These are phyloP conservation scores for Apamea monoglypha DNA, from an alignment of 2,888 invertebrate species.

Conservation along the genomic window DNA sequence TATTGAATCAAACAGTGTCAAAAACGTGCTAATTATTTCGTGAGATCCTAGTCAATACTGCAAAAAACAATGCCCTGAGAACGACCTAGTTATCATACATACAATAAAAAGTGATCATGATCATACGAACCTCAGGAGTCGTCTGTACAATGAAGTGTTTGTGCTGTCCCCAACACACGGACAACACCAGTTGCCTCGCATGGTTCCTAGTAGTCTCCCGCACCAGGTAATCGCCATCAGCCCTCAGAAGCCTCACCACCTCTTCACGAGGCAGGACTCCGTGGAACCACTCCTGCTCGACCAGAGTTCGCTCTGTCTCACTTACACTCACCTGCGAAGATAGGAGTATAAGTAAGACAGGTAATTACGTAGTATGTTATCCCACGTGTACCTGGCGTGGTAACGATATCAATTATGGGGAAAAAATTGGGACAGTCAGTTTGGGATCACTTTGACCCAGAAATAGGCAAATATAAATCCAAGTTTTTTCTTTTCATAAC, in stretches of 20 bases:
- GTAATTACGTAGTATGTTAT: neutral
- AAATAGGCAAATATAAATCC: neutral
- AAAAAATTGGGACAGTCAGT: neutral
- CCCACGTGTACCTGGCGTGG: slow-evolving; percentile 18
- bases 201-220: slow-evolving; percentile 97
- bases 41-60: neutral
- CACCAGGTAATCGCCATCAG: slow-evolving; percentile 98
- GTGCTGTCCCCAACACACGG: slow-evolving; percentile 98
- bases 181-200: slow-evolving; percentile 97
- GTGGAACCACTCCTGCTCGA: slow-evolving; percentile 99
- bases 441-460: slow-evolving; percentile 8
- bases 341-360: slow-evolving; percentile 24
- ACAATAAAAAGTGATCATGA: neutral
- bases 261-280: slow-evolving; percentile 98
- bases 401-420: neutral
- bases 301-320: slow-evolving; percentile 92
- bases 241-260: slow-evolving; percentile 96
- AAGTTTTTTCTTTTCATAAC: neutral
- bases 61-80: neutral
- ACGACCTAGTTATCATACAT: neutral
- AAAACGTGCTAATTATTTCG: neutral
- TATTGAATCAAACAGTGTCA: neutral
- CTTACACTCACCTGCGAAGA: slow-evolving; percentile 82
- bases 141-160: slow-evolving; percentile 99
- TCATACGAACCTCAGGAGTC: slow-evolving; percentile 93